phyloP scores from a whole-genome alignment of 1,140 invertebrate genomes.

The Bombus pyrosoma region DNA sequence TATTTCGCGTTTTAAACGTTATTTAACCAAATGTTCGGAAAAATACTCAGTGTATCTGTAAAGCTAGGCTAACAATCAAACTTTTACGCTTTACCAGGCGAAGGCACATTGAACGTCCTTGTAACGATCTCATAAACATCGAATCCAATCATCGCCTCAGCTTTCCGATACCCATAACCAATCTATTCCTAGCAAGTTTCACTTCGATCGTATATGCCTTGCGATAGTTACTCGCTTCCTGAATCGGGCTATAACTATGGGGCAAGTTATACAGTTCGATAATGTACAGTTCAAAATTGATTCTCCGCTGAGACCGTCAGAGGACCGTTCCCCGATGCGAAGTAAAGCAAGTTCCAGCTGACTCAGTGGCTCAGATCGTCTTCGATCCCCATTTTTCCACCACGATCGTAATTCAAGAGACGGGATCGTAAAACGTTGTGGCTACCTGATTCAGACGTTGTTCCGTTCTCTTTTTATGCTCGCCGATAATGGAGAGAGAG shows the following conservation, averaged over 20 bases:
- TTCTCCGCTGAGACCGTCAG: background rate
- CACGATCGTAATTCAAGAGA: conserved; percentile 20
- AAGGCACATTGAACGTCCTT: background rate
- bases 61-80: background rate
- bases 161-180: background rate
- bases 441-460: conserved; percentile 25
- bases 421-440: conserved; percentile 17
- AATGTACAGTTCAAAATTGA: background rate
- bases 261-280: background rate
- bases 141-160: background rate
- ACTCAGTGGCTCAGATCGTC: background rate
- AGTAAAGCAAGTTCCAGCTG: background rate
- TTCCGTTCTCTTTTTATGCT: conserved; percentile 11
- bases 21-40: background rate
- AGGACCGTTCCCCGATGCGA: background rate
- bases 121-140: background rate
- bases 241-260: background rate
- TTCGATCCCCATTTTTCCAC: conserved; percentile 11
- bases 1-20: too few species aligned
- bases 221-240: background rate
- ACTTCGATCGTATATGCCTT: background rate
- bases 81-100: background rate
- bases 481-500: too few species aligned
- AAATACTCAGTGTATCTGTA: background rate
- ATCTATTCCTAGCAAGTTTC: background rate